Evolutionary conservation across 2,888 invertebrate species (phyloP), one percentile per base, ranked within the genome.

Genomic region (Caenorhabditis zanzibari): DNA sequence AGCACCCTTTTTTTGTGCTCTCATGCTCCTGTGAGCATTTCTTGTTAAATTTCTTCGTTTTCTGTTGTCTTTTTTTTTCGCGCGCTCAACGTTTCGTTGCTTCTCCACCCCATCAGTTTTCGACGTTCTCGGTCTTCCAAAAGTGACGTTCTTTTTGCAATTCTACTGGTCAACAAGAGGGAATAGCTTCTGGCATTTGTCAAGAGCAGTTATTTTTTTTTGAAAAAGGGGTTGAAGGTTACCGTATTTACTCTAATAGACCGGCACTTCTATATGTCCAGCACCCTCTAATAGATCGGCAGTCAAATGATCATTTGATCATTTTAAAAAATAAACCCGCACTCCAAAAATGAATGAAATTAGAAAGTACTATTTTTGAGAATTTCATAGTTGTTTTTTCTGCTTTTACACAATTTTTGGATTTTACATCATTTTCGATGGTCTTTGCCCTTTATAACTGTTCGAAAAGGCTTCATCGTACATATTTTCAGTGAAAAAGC

Each of bases 11-110:
- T 68, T 61, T 77, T 69, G 41, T 61, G 56, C 71, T 71, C 68
- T 79, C 68, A 69, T 71, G 79, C 79, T 79, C 47, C 68, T 54
- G 49, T 71, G 79, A 79, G 79, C 79, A 77, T 63, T 63, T 68
- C 58, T 71, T 79, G 79, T 79, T 71, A 54, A 68, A 35, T 76
- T 52, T 24, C 16, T 41, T 47, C 47, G n/a, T 49, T 22, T 47
- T 44, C 54, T 56, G 64, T 56, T 63, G 68, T 69, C 54, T 52
- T 61, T 69, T 61, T 77, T 66, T 64, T 71, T 58, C 19, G 6
- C 38, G 32, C 32, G 38, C 38, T 35, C 58, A 28, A 58, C 58
- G 35, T 58, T 63, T 63, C 26, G 24, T 47, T 24, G 24, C 24
- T 24, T 61, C 16, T 24, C 22, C 24, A 10, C 26, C 26, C 28